Base-by-base conservation (phyloP, 2,888 invertebrate species). In the Eutolmus rufibarbis region DNA sequence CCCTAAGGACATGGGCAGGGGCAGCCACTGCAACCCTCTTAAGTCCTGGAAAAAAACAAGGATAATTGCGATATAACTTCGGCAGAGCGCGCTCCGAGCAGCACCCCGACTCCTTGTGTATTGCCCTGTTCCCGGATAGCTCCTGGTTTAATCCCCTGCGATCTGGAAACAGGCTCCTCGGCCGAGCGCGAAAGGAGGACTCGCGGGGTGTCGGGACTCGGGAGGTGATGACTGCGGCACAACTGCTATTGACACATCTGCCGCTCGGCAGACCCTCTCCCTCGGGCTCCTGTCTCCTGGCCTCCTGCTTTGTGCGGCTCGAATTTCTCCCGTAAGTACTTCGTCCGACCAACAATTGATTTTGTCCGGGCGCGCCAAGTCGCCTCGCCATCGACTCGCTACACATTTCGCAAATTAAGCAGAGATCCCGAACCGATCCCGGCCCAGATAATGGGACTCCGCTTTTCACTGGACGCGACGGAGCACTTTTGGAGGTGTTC, bases 201-300 rank as follows among this genome's bases (percentile, higher is more conserved):
- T 79, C 79, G 16, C 51, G 14, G 79, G 51, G 79, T 79, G 79
- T 79, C 31, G 46, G 19, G 79, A 28, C 28, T 34, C 34, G 34
- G 12, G 40, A 79, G 16, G 51, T 23, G 66, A 51, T 56, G 79
- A 79, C 79, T 28, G 51, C 46, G 31, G 31, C n/a, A 51, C 79
- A 79, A 79, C 79, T 79, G 79, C 46, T 31, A 79, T 79, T 79
- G 51, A 79, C 79, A 79, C 79, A 79, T 79, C 79, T 79, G 79
- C 79, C 43, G 79, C 51, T 66, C 66, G 28, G 66, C 46, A 14
- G 19, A 16, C 28, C 43, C 43, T 28, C 31, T 51, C 51, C 79
- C 31, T 79, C 79, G 51, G 23, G 66, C 5, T 66, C 66, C 66
- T 28, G 56, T 19, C 4, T 7, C 19, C n/a, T 8, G 56, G 5